These are phyloP conservation scores for Aphelenchoides besseyi DNA, from an alignment of 1,140 invertebrate genomes.

Conservation along the genomic window DNA sequence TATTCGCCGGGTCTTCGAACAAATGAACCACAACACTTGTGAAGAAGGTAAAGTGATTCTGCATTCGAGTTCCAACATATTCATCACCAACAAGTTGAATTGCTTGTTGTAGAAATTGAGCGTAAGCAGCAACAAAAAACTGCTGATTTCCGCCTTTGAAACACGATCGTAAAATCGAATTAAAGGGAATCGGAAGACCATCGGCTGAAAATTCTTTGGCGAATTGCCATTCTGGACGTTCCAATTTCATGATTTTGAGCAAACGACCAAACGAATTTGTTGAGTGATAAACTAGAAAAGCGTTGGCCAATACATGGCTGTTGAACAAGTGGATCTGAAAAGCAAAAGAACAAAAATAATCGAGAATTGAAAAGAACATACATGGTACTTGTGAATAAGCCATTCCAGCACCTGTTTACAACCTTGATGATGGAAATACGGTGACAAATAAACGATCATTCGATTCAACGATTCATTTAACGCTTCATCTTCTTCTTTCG, in stretches of 20 bases:
- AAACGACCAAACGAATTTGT: constrained; percentile 45
- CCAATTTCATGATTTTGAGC: constrained; percentile 38
- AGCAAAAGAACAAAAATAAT: neutral
- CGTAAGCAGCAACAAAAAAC: constrained; percentile 20
- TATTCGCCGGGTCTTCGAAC: constrained; percentile 33
- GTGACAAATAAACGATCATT: constrained; percentile 33
- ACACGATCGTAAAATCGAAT: constrained; percentile 23
- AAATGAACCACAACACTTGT: constrained; percentile 27
- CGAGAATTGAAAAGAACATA: neutral
- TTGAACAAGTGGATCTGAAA: constrained; percentile 46
- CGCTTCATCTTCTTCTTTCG: constrained; percentile 33
- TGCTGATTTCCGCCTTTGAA: constrained; percentile 18
- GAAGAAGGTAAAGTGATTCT: constrained; percentile 45
- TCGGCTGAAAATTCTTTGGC: constrained; percentile 31
- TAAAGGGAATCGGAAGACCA: constrained; percentile 38
- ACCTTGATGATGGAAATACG: constrained; percentile 48
- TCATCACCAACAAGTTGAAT: constrained; percentile 31
- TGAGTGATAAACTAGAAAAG: constrained; percentile 40
- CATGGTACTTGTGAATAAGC: constrained; percentile 47
- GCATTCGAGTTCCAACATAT: constrained; percentile 27
- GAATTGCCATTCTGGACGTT: constrained; percentile 32
- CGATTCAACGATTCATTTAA: constrained; percentile 31
- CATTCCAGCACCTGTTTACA: constrained; percentile 48
- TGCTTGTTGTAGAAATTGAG: constrained; percentile 26
- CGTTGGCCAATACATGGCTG: constrained; percentile 34